phyloP scores from a whole-genome alignment of 1,140 invertebrate genomes.

The Melanaphis sacchari region DNA sequence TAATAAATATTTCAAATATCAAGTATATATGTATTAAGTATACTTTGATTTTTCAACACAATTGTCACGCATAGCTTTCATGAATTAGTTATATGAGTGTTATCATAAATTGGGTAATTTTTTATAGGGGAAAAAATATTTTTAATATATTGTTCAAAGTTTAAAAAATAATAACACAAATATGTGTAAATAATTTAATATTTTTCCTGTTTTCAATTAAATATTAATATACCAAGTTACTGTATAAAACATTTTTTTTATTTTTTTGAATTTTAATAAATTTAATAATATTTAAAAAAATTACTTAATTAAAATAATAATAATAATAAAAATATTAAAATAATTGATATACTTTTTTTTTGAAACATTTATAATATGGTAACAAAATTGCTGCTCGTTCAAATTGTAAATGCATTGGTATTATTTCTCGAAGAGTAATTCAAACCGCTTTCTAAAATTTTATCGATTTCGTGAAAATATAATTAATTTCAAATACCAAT shows the following conservation, averaged over 20 bases:
- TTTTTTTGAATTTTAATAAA: neutral
- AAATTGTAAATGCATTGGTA: neutral
- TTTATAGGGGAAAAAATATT: too few species aligned
- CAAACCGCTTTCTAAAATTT: neutral
- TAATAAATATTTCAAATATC: neutral
- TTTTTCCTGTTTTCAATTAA: neutral
- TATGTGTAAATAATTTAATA: neutral
- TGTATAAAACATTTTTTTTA: too few species aligned
- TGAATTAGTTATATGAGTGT: neutral
- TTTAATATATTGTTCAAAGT: neutral
- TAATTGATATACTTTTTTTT: neutral
- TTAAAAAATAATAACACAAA: neutral
- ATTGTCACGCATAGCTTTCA: neutral
- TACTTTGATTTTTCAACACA: neutral
- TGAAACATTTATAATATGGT: neutral
- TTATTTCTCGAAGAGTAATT: neutral
- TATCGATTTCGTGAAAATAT: neutral
- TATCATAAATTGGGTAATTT: too few species aligned
- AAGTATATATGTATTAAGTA: neutral
- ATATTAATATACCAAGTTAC: neutral
- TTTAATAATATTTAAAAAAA: neutral
- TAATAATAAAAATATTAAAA: conserved; percentile 4
- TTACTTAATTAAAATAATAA: neutral
- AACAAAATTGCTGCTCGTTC: neutral
- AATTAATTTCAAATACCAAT: neutral